Base-by-base conservation (phyloP, 2,113 vertebrate species). In the Plestiodon gilberti region DNA sequence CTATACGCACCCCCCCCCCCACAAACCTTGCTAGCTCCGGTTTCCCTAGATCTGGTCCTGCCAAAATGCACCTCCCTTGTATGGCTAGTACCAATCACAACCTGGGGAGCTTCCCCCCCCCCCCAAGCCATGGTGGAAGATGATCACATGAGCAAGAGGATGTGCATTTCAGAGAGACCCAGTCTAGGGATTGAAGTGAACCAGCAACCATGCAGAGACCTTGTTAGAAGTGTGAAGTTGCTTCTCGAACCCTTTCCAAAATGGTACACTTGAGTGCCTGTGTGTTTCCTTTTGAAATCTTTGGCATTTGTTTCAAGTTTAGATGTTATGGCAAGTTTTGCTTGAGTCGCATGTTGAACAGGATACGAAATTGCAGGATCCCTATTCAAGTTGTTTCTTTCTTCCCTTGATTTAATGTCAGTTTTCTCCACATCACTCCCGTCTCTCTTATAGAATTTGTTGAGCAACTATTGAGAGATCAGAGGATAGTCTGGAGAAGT, bases 381-480 rank as follows among this genome's bases (percentile, higher is more conserved):
- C 64, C 80, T 92, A 91, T 64, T 86, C 80, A 43, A 23, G 38
- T 84, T 87, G 81, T 78, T 1, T 0, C 23, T 87, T 75, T 18
- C 0, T 0, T 17, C 48, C 23, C 20, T 61, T 48, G 52, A 80
- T 70, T 86, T 62, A 23, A 62, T 25, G 59, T n/a, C 71, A 65
- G 80, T 64, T 83, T 70, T 93, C 91, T 88, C 89, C 82, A 77
- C 89, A 93, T 71, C 55, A 55, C 65, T 82, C 48, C 74, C n/a
- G n/a, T 87, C 86, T 89, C 93, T n/a, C 77, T 17, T 61, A 4
- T 71, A 90, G 88, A 90, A 87, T 88, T 87, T 87, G 82, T 95
- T 91, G 89, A 95, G 93, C 91, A 94, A 92, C 74, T 71, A 48
- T 89, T 83, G 22, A 9, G 90, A 94, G 94, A 94, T 92, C 87